These are phyloP conservation scores for Caenorhabditis drosophilae DNA, from an alignment of 2,888 invertebrate genomes.

Conservation along the genomic window DNA sequence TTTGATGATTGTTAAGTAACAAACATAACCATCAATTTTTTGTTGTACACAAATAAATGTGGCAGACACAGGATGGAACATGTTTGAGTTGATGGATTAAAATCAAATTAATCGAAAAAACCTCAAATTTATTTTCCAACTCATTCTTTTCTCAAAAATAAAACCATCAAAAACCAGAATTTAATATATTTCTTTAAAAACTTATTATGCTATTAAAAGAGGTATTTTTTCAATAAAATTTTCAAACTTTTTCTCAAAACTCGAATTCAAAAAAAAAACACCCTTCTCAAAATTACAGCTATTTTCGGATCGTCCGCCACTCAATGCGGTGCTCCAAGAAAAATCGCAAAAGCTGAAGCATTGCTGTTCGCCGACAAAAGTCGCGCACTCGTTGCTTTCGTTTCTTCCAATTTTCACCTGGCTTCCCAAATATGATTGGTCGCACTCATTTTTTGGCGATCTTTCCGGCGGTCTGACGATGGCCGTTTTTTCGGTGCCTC, in stretches of 20 bases:
- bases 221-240: neutral
- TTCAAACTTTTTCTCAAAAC: neutral
- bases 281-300: slow-evolving; percentile 18
- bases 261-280: neutral
- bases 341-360: slow-evolving; percentile 25
- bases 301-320: slow-evolving; percentile 37
- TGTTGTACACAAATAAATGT: neutral
- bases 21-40: neutral
- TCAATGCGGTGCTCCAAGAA: slow-evolving; percentile 35
- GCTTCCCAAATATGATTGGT: slow-evolving; percentile 65
- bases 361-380: slow-evolving; percentile 29
- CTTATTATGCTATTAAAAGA: neutral
- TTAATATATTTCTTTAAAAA: too few species aligned
- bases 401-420: slow-evolving; percentile 46
- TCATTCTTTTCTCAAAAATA: too few species aligned
- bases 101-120: slow-evolving; percentile 4
- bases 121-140: too few species aligned
- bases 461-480: slow-evolving; percentile 66
- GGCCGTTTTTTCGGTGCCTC: slow-evolving; percentile 67
- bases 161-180: too few species aligned
- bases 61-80: slow-evolving; percentile 21
- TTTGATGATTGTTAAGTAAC: neutral
- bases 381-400: slow-evolving; percentile 30
- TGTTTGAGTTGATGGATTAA: slow-evolving; percentile 21
- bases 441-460: slow-evolving; percentile 64